Evolutionary conservation across 2,113 vertebrate genomes (phyloP).

Genomic region (Anseranas semipalmata): DNA sequence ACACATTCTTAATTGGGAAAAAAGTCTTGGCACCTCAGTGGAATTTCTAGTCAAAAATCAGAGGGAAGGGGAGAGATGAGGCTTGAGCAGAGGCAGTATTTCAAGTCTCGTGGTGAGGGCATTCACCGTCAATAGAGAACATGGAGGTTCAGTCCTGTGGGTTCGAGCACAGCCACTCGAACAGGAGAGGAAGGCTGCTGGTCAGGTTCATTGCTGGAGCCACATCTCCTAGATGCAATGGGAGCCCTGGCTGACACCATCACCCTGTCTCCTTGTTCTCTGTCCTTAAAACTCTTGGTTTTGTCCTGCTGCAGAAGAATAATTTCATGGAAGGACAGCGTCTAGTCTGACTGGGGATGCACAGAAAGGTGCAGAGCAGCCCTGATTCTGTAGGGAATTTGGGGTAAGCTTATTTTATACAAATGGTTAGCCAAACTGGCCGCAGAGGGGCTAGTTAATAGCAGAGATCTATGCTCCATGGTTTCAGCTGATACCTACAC

Average conservation of each 20-base stretch:
- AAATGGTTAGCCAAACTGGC: neutral
- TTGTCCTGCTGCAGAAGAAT: neutral
- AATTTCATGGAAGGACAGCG: neutral
- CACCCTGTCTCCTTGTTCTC: neutral
- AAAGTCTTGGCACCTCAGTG: neutral
- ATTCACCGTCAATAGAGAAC: neutral
- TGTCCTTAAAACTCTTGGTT: neutral
- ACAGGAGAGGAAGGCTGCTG: neutral
- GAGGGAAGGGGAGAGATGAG: neutral
- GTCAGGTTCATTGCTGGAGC: neutral
- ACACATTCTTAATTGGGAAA: constrained; percentile 3
- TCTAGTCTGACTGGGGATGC: neutral
- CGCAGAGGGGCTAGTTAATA: neutral
- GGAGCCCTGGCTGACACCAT: neutral
- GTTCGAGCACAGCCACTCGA: neutral
- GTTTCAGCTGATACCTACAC: neutral
- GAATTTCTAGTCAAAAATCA: neutral
- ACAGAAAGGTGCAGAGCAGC: neutral
- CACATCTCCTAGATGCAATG: neutral
- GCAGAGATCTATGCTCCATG: neutral
- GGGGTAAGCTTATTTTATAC: neutral
- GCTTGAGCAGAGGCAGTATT: neutral
- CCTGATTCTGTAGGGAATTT: neutral
- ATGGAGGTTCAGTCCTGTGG: neutral
- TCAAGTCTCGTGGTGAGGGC: neutral